Percentiles rank a stretch among this genome's conserved stretches.
Evolutionary conservation across 1,140 invertebrate genomes (phyloP).

Genomic region (Euwallacea similis): DNA sequence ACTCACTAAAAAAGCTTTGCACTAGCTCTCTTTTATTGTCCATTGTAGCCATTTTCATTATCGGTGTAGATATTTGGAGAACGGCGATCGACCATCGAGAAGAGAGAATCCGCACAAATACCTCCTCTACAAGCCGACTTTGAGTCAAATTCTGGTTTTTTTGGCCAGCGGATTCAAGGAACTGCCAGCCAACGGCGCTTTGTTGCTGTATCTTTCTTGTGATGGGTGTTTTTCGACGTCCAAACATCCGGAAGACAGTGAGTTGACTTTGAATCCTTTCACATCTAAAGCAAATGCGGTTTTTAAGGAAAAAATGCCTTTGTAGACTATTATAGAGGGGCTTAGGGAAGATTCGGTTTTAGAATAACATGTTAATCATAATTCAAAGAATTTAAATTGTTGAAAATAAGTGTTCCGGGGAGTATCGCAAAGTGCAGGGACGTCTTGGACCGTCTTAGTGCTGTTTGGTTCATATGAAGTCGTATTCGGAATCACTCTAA

Average conservation of each 20-base stretch:
- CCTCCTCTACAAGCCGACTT: slow-evolving; percentile 92
- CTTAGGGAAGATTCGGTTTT: too few species aligned
- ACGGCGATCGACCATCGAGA: slow-evolving; percentile 67
- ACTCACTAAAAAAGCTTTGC: too few species aligned
- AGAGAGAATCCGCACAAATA: slow-evolving; percentile 97
- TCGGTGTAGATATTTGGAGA: slow-evolving; percentile 64
- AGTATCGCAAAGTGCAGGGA: too few species aligned
- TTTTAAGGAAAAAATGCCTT: too few species aligned
- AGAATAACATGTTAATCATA: too few species aligned
- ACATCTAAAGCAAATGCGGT: background rate
- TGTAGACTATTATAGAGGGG: too few species aligned
- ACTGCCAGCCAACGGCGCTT: slow-evolving; percentile 84
- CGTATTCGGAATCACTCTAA: too few species aligned
- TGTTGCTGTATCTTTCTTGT: slow-evolving; percentile 91
- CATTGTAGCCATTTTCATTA: background rate
- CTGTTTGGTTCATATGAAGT: too few species aligned
- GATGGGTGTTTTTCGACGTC: slow-evolving; percentile 88
- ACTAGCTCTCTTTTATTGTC: too few species aligned
- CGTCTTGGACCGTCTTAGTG: too few species aligned
- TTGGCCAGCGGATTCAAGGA: slow-evolving; percentile 93
- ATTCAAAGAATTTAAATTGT: too few species aligned
- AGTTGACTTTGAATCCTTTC: slow-evolving; percentile 54
- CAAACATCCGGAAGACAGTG: slow-evolving; percentile 88
- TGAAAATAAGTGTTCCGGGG: too few species aligned
- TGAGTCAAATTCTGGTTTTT: slow-evolving; percentile 92